A percentile compares a stretch with the other conserved stretches of the same genome.
phyloP scores from a whole-genome alignment of 2,113 vertebrate genomes.

The Ptyas mucosa region DNA sequence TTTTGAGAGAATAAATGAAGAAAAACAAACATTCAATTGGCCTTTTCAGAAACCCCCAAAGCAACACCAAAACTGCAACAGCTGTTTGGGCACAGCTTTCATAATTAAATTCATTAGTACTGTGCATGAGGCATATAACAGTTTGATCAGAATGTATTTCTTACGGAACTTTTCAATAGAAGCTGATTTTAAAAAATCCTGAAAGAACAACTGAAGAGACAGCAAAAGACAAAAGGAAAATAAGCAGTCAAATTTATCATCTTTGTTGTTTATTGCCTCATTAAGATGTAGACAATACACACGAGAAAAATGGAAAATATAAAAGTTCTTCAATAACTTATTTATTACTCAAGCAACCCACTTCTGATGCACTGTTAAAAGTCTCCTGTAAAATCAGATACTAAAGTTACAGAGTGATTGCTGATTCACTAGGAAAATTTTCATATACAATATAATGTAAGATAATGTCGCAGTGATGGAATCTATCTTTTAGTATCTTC shows the following conservation, averaged over 20 bases:
- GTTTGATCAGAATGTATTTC: slow-evolving; percentile 31
- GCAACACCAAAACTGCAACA: slow-evolving; percentile 13
- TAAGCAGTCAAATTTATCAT: slow-evolving; percentile 33
- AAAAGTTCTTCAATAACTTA: slow-evolving; percentile 14
- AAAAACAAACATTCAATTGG: background rate
- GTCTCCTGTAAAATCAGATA: slow-evolving; percentile 12
- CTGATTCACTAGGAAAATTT: slow-evolving; percentile 27
- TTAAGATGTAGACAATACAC: slow-evolving; percentile 33
- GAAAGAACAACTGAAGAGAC: slow-evolving; percentile 32
- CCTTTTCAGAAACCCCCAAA: background rate
- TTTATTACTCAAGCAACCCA: slow-evolving; percentile 24
- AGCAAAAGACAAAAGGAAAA: slow-evolving; percentile 34
- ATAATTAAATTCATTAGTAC: slow-evolving; percentile 11
- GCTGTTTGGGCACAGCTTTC: background rate
- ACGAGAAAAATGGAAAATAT: background rate
- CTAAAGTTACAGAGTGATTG: slow-evolving; percentile 2
- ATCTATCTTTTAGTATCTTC: slow-evolving; percentile 1
- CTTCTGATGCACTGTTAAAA: slow-evolving; percentile 12
- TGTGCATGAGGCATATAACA: background rate
- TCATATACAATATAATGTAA: slow-evolving; percentile 24
- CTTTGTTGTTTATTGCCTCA: slow-evolving; percentile 39
- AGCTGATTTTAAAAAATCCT: slow-evolving; percentile 16
- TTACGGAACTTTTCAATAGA: slow-evolving; percentile 21
- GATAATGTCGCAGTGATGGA: background rate
- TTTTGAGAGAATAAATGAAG: background rate